These are phyloP conservation scores for Amphipoea oculea DNA, from an alignment of 2,888 invertebrate genomes.

Conservation along the genomic window DNA sequence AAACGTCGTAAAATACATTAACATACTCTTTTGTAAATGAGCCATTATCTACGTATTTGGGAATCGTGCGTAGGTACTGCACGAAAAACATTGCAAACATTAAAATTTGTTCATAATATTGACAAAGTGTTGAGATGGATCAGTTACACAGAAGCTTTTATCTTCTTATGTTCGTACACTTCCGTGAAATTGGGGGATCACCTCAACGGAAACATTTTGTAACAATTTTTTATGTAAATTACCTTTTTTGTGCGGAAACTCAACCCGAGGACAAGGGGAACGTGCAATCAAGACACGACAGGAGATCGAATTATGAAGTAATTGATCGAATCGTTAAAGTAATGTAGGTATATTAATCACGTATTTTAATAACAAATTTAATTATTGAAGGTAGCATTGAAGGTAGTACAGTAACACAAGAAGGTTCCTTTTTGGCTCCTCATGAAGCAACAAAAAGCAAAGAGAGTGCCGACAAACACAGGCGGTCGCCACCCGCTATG, in stretches of 20 bases:
- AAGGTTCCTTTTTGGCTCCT: background rate
- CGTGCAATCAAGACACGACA: constrained; percentile 7
- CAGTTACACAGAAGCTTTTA: constrained; percentile 56
- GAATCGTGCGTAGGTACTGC: constrained; percentile 21
- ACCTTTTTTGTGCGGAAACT: constrained; percentile 27
- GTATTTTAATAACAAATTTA: background rate
- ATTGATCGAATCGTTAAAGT: constrained; percentile 17
- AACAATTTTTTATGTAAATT: constrained; percentile 27
- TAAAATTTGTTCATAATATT: constrained; percentile 57
- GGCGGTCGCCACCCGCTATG: background rate
- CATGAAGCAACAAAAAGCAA: constrained; percentile 6
- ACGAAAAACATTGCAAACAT: constrained; percentile 37
- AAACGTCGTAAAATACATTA: constrained; percentile 55
- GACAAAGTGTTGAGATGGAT: constrained; percentile 31
- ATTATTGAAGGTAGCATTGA: too few relatives aligned
- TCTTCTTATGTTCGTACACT: constrained; percentile 44
- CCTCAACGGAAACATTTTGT: constrained; percentile 22
- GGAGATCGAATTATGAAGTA: constrained; percentile 23
- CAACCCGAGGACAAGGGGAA: background rate
- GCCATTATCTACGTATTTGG: constrained; percentile 40
- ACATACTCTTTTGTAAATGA: constrained; percentile 59
- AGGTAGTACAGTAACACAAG: background rate
- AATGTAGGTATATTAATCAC: too few relatives aligned
- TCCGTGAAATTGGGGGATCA: constrained; percentile 35
- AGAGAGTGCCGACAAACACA: background rate